Base-by-base conservation (phyloP, 2,888 invertebrate genomes). In the Alitta virens region DNA sequence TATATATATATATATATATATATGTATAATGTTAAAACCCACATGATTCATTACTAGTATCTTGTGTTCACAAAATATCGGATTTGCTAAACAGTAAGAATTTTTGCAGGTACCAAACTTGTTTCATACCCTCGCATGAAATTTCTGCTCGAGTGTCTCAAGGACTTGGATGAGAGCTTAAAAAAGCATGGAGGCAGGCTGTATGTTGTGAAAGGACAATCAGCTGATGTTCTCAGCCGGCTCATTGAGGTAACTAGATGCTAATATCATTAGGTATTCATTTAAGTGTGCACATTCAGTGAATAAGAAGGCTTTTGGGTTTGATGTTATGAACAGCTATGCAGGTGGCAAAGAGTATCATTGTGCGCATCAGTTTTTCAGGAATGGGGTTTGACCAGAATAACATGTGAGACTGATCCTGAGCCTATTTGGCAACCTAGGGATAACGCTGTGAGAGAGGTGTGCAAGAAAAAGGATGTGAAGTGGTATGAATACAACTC, bases 371-470 rank as follows among this genome's bases (percentile, higher is more conserved):
- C 9, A 14, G 18, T 50, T 50, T 52, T 46, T 1, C 52, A 77
- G 72, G 85, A 87, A 69, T 84, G 87, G 70, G 85, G 86, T 76
- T 73, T 84, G 2, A 74, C 74, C 0, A 75, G 76, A 56, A 70
- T 84, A 52, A 80, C 82, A 33, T 84, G 83, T 73, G 84, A 84
- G 65, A 78, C 82, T 78, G 90, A 90, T 73, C 89, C 89, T 72
- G 90, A 90, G 79, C 89, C 90, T 0, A 86, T 88, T 54, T 90
- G 89, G 88, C 85, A 84, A 12, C 78, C 81, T 0, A 84, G 89
- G 1, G 90, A 90, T 76, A 84, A 86, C 23, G 74, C 80, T 2
- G 87, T 89, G 0, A 86, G 85, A 70, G 63, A 68, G 0, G 76
- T 86, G 21, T 89, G 89, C 72, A 75, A 78, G 0, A 85, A 87